Percentiles rank a stretch among this genome's conserved stretches.
phyloP scores from a whole-genome alignment of 2,113 vertebrate genomes.

The Phocoena sinus region DNA sequence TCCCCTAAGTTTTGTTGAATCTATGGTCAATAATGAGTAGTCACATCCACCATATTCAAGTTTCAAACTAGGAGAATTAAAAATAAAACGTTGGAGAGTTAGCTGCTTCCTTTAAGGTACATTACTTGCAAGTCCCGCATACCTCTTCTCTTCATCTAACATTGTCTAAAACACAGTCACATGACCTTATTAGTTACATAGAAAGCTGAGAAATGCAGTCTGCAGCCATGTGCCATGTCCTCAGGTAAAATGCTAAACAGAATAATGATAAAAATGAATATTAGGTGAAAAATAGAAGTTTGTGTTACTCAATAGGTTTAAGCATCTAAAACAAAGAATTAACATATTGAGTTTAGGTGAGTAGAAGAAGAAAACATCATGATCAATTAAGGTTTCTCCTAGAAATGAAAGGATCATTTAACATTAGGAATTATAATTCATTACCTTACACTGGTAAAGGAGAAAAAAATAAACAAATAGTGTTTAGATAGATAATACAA shows the following conservation, averaged over 20 bases:
- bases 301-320: not conserved
- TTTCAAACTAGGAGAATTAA: not conserved
- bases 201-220: not conserved
- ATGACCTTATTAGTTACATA: not conserved
- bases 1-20: not conserved
- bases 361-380: not conserved
- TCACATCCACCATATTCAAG: not conserved
- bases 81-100: not conserved
- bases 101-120: not conserved
- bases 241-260: not conserved
- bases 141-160: not conserved
- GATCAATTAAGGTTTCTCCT: not conserved
- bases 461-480: not conserved
- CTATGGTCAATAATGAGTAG: not conserved
- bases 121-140: not conserved
- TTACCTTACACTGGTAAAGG: not conserved
- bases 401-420: not conserved
- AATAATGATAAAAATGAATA: not conserved
- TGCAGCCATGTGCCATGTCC: not conserved
- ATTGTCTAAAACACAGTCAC: not conserved
- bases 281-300: not conserved
- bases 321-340: not conserved
- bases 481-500: not conserved
- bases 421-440: not conserved
- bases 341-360: not conserved